These are phyloP conservation scores for Quadroppia sp. DNA, from an alignment of 2,888 invertebrate genomes.

Conservation along the genomic window DNA sequence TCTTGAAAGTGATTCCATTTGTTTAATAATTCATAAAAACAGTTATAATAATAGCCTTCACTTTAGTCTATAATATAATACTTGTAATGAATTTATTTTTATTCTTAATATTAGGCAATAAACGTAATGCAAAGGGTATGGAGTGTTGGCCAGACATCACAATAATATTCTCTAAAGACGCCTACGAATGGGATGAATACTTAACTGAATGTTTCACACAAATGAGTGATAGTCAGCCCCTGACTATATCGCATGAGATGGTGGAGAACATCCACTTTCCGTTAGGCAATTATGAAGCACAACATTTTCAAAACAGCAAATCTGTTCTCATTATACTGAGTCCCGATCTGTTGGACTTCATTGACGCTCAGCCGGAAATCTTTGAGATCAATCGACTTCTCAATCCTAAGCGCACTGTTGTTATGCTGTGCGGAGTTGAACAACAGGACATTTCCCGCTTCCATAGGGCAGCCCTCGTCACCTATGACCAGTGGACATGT, in stretches of 20 bases:
- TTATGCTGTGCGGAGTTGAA: slow-evolving; percentile 70
- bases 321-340: slow-evolving; percentile 45
- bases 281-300: slow-evolving; percentile 30
- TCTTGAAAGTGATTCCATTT: not conserved
- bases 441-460: slow-evolving; percentile 66
- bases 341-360: slow-evolving; percentile 44
- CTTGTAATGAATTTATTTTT: not conserved
- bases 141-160: slow-evolving; percentile 44
- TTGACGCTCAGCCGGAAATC: slow-evolving; percentile 44
- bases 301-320: slow-evolving; percentile 41
- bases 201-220: slow-evolving; percentile 44
- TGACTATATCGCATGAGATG: slow-evolving; percentile 40
- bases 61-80: not conserved
- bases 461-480: slow-evolving; percentile 68
- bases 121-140: slow-evolving; percentile 12
- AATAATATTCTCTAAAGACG: slow-evolving; percentile 46
- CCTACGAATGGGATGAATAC: slow-evolving; percentile 45
- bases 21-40: not conserved
- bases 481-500: slow-evolving; percentile 73
- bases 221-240: slow-evolving; percentile 5
- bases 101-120: slow-evolving; percentile 4
- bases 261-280: slow-evolving; percentile 45
- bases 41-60: too few species aligned
- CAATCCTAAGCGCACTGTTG: slow-evolving; percentile 68
- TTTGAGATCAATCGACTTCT: slow-evolving; percentile 60